phyloP scores from a whole-genome alignment of 2,113 vertebrate species.

The Brevimyrus niger region DNA sequence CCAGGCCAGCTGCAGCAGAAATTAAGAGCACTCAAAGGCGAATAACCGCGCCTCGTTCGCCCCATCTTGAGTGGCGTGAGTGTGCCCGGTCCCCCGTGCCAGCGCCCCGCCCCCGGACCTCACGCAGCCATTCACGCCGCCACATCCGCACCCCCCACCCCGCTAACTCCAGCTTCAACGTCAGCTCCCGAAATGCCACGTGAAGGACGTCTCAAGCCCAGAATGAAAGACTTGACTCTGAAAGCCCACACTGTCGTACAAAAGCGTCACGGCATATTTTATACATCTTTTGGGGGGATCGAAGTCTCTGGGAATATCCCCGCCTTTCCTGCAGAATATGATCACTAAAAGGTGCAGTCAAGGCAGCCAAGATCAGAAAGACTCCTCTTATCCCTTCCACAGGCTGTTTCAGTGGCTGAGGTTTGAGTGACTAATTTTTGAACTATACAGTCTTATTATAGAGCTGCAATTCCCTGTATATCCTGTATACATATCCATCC shows the following conservation, averaged over 20 bases:
- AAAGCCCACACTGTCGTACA: neutral
- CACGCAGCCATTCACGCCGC: neutral
- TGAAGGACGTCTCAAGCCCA: neutral
- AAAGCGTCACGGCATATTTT: neutral
- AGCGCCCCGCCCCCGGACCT: neutral
- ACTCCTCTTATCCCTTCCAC: neutral
- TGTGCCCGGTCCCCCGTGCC: neutral
- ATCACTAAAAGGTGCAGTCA: neutral
- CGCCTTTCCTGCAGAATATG: neutral
- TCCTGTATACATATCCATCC: neutral
- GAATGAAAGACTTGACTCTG: neutral
- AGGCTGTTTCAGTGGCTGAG: neutral
- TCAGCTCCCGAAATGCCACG: neutral
- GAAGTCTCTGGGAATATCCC: neutral
- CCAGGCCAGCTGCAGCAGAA: constrained; percentile 6
- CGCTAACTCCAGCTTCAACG: neutral
- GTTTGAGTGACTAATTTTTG: neutral
- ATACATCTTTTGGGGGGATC: neutral
- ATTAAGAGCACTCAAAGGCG: neutral
- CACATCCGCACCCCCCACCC: neutral
- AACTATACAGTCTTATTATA: neutral
- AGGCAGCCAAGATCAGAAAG: neutral
- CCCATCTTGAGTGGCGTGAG: neutral
- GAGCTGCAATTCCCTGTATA: neutral
- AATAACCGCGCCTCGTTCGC: neutral